phyloP scores from a whole-genome alignment of 1,140 invertebrate genomes.

The Eurytemora carolleeae region DNA sequence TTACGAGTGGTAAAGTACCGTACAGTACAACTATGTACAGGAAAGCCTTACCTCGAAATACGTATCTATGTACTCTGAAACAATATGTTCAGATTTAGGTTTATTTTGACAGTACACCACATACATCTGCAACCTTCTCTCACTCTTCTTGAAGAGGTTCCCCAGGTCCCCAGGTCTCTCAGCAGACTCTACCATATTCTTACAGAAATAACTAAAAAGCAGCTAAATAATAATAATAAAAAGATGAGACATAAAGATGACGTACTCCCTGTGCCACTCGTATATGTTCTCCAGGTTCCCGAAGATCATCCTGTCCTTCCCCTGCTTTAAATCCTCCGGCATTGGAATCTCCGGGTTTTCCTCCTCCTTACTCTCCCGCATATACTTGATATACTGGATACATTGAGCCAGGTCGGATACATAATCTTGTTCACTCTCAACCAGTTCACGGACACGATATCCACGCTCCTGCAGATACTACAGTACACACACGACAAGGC shows the following conservation, averaged over 20 bases:
- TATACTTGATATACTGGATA: conserved; percentile 12
- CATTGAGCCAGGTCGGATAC: conserved; percentile 59
- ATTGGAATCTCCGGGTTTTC: conserved; percentile 49
- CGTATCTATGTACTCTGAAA: conserved; percentile 73
- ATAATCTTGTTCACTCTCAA: conserved; percentile 87
- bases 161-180: conserved; percentile 66
- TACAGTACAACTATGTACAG: too few relatives aligned
- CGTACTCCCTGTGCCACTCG: conserved; percentile 96
- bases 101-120: conserved; percentile 99
- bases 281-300: conserved; percentile 95
- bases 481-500: too few relatives aligned
- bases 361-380: conserved; percentile 17
- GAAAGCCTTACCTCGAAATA: conserved; percentile 67
- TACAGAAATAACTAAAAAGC: conserved; percentile 59
- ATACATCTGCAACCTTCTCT: conserved; percentile 79
- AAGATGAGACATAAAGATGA: conserved; percentile 22
- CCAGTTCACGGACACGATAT: conserved; percentile 50
- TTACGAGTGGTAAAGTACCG: too few relatives aligned
- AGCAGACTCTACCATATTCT: conserved; percentile 65
- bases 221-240: neutral
- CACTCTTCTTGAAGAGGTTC: conserved; percentile 58
- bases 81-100: conserved; percentile 91
- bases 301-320: conserved; percentile 94
- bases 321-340: conserved; percentile 65
- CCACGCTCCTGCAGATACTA: conserved; percentile 19